phyloP scores from a whole-genome alignment of 2,888 invertebrate genomes.

The Emmelina monodactyla region DNA sequence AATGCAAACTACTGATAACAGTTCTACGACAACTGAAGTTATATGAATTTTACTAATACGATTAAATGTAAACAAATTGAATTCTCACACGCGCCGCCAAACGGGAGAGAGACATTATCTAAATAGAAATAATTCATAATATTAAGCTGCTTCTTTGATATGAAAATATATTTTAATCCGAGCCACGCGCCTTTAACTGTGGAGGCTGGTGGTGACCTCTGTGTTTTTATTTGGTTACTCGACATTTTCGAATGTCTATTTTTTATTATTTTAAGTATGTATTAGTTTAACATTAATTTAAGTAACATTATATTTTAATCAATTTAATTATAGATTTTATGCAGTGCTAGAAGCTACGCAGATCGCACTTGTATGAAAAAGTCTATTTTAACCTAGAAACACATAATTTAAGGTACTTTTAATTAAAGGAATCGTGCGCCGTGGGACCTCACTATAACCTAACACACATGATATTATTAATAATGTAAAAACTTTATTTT shows the following conservation, averaged over 20 bases:
- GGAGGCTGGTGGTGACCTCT: constrained; percentile 41
- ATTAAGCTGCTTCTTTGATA: constrained; percentile 56
- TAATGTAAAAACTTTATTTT: too few relatives aligned
- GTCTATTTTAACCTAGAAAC: too few relatives aligned
- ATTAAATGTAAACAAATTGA: constrained; percentile 54
- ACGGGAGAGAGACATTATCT: constrained; percentile 52
- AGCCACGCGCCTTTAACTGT: constrained; percentile 48
- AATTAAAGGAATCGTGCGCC: too few relatives aligned
- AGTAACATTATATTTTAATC: too few relatives aligned
- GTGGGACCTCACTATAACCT: too few relatives aligned
- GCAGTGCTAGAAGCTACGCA: too few relatives aligned
- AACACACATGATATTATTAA: too few relatives aligned
- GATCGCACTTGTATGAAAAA: too few relatives aligned
- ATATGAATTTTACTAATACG: constrained; percentile 43
- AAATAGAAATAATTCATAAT: constrained; percentile 58
- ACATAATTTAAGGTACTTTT: too few relatives aligned
- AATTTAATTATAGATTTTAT: too few relatives aligned
- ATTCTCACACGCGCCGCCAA: constrained; percentile 48
- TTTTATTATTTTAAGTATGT: too few relatives aligned
- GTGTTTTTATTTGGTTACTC: constrained; percentile 54
- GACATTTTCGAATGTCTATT: constrained; percentile 48
- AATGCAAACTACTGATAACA: constrained; percentile 36
- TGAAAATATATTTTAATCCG: constrained; percentile 61
- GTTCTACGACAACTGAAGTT: constrained; percentile 30
- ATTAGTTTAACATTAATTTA: too few relatives aligned